These are phyloP conservation scores for Lumbricus terrestris DNA, from an alignment of 2,888 invertebrate genomes.

Conservation along the genomic window DNA sequence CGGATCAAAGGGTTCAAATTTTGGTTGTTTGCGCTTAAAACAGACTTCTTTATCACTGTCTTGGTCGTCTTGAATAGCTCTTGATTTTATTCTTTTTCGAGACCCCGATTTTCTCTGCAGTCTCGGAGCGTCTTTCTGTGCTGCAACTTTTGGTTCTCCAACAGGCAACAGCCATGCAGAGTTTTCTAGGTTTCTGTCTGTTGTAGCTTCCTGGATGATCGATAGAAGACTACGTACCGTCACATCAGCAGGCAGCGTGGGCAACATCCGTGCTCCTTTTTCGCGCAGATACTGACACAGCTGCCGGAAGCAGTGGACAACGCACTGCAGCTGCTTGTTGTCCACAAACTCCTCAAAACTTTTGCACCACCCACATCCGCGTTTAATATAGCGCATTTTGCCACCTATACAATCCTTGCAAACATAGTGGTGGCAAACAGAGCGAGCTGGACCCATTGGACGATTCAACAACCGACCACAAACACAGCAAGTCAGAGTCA, in stretches of 20 bases:
- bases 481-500: conserved; percentile 84
- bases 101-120: not conserved
- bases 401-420: conserved; percentile 82
- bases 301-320: conserved; percentile 84
- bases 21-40: not conserved
- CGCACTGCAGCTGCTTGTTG: conserved; percentile 76
- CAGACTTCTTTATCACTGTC: conserved; percentile 13
- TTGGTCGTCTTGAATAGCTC: not conserved
- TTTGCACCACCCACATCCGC: conserved; percentile 81
- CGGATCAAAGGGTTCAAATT: not conserved
- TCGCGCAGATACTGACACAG: conserved; percentile 74
- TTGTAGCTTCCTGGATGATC: conserved; percentile 48
- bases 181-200: conserved; percentile 19
- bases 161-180: not conserved
- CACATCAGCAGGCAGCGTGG: conserved; percentile 46
- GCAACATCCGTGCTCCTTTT: conserved; percentile 55
- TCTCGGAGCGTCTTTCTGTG: not conserved
- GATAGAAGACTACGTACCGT: conserved; percentile 38
- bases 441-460: conserved; percentile 76
- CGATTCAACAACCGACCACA: conserved; percentile 80
- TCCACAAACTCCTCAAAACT: conserved; percentile 79
- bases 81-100: not conserved
- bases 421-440: conserved; percentile 83
- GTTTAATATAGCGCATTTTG: conserved; percentile 72
- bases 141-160: not conserved